Evolutionary conservation across 2,113 vertebrate species (phyloP).

Genomic region (Osmerus mordax): DNA sequence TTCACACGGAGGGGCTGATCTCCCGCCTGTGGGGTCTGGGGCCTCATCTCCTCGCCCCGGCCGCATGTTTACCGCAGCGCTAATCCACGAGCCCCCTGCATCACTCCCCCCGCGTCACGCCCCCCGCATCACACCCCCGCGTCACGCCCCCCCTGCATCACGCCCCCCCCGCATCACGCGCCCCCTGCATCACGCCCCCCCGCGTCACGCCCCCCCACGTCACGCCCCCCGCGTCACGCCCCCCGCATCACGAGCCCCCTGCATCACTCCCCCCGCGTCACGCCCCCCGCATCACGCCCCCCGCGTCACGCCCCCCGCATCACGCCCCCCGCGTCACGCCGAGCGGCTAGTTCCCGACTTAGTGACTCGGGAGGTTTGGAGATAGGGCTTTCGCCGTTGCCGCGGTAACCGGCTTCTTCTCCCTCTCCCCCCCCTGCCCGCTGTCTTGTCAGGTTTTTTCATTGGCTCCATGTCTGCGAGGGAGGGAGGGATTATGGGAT

Average conservation of each 20-base stretch:
- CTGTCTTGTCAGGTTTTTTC: constrained; percentile 37
- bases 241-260: constrained; percentile 45
- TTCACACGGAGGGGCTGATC: constrained; percentile 39
- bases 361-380: constrained; percentile 56
- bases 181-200: too few species aligned
- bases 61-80: constrained; percentile 50
- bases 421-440: constrained; percentile 35
- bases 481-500: constrained; percentile 65
- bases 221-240: too few species aligned
- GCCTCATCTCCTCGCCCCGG: constrained; percentile 39
- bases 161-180: too few species aligned
- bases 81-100: constrained; percentile 56
- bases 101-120: constrained; percentile 23
- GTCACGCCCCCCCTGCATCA: too few species aligned
- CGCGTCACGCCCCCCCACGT: too few species aligned
- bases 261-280: too few species aligned
- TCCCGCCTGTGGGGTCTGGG: constrained; percentile 33
- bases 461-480: constrained; percentile 50
- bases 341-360: constrained; percentile 64
- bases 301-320: too few species aligned
- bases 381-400: constrained; percentile 42
- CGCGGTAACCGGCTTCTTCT: constrained; percentile 57
- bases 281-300: too few species aligned
- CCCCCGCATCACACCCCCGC: too few species aligned
- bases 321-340: constrained; percentile 38